These are phyloP conservation scores for Tringa solitaria DNA, from an alignment of 2,113 vertebrate genomes.

Conservation along the genomic window DNA sequence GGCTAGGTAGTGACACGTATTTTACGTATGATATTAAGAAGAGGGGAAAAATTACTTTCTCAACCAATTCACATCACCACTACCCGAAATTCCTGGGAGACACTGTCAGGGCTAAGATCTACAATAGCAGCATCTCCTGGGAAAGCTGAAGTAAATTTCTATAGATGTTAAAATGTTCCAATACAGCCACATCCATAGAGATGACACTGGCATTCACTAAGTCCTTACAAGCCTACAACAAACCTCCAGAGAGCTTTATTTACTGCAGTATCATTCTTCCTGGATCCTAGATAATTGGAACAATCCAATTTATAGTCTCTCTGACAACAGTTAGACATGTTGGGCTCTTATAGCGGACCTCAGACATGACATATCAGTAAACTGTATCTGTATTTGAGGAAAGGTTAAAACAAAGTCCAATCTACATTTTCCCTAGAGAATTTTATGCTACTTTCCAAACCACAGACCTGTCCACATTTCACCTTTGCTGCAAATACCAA, in stretches of 20 bases:
- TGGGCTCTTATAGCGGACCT: background rate
- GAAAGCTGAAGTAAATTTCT: background rate
- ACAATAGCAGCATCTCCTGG: background rate
- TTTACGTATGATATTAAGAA: background rate
- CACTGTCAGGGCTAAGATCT: background rate
- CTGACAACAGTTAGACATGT: background rate
- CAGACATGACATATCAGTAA: background rate
- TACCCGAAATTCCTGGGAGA: background rate
- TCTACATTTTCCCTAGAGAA: background rate
- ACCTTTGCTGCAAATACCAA: background rate
- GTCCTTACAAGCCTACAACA: background rate
- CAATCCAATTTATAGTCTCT: conserved; percentile 18
- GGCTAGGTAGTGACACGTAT: accelerated
- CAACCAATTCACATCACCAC: background rate
- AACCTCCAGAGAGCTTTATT: conserved; percentile 15
- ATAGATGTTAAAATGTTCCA: background rate
- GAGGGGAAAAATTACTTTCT: background rate
- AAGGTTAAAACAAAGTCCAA: conserved; percentile 11
- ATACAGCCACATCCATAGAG: background rate
- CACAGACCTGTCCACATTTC: background rate
- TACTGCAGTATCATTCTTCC: background rate
- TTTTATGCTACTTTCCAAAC: background rate
- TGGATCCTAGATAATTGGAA: conserved; percentile 25
- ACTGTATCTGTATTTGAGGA: background rate
- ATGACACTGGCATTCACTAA: background rate